Conservation (phyloP, 2,888 invertebrate genomes). For the Dasypogon diadema region DNA sequence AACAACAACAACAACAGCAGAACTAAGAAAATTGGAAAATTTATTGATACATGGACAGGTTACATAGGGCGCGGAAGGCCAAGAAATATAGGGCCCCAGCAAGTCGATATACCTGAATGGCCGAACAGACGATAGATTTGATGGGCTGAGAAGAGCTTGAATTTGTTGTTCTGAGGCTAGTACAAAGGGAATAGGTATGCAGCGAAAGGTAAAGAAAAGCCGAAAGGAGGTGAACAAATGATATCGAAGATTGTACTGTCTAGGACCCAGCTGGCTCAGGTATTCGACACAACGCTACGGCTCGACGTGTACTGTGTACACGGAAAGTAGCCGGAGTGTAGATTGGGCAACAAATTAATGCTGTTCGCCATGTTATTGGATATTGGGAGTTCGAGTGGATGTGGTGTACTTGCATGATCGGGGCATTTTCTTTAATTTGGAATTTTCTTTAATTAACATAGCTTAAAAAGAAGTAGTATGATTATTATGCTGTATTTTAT, state of each 20-base stretch:
- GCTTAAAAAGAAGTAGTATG: no score
- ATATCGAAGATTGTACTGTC: constrained; percentile 39
- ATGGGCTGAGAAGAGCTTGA: constrained; percentile 18
- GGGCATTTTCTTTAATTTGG: no score
- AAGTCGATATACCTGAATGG: constrained; percentile 17
- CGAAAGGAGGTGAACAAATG: constrained; percentile 43
- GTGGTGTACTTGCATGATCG: background rate
- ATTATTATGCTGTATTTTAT: no score
- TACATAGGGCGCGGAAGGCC: constrained; percentile 37
- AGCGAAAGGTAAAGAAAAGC: constrained; percentile 44
- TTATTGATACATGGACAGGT: constrained; percentile 52
- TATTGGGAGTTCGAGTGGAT: background rate
- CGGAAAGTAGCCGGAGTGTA: background rate
- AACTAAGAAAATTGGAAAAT: constrained; percentile 50
- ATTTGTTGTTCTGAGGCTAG: constrained; percentile 13
- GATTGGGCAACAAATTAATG: constrained; percentile 11
- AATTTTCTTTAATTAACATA: no score
- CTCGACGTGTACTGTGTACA: background rate
- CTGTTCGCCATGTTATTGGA: constrained; percentile 1
- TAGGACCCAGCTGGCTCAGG: background rate
- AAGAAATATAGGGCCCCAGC: constrained; percentile 12
- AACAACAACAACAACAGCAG: background rate
- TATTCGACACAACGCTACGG: background rate
- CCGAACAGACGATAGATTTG: constrained; percentile 1
- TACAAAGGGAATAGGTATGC: constrained; percentile 19